Conservation (phyloP, 2,113 vertebrate genomes). For the Brienomyrus longianalis region DNA sequence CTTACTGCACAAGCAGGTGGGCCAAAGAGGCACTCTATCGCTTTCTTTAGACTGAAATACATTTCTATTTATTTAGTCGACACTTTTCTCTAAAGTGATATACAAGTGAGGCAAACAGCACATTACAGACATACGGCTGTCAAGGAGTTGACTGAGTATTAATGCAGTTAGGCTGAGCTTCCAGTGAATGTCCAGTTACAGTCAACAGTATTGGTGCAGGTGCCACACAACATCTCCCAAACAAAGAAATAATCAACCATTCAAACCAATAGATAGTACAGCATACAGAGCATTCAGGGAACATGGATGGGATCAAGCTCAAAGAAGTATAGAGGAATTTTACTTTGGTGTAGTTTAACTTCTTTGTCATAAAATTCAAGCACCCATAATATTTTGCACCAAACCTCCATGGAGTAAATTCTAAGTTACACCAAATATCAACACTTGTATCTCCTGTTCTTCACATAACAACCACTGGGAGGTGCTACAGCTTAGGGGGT, state of each 20-base stretch:
- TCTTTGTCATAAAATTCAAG: not conserved
- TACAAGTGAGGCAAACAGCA: not conserved
- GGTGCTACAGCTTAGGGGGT: not conserved
- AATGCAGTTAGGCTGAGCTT: not conserved
- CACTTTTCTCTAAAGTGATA: not conserved
- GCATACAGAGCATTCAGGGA: not conserved
- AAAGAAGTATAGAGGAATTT: not conserved
- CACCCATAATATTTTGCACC: not conserved
- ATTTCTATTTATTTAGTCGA: not conserved
- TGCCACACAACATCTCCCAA: not conserved
- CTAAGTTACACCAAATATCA: not conserved
- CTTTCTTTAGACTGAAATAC: not conserved
- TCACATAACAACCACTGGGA: not conserved
- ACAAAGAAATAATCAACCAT: not conserved
- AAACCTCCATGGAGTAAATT: not conserved
- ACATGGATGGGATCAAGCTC: not conserved
- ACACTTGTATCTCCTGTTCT: not conserved
- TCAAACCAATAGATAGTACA: not conserved
- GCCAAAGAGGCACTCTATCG: not conserved
- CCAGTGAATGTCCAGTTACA: not conserved
- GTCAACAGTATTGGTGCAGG: not conserved
- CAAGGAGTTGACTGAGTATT: not conserved
- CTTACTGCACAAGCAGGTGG: not conserved
- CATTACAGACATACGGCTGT: not conserved
- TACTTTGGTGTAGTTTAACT: not conserved